Percentiles rank a stretch among this genome's conserved stretches.
Evolutionary conservation across 2,113 vertebrate species (phyloP).

Genomic region (Bungarus multicinctus): DNA sequence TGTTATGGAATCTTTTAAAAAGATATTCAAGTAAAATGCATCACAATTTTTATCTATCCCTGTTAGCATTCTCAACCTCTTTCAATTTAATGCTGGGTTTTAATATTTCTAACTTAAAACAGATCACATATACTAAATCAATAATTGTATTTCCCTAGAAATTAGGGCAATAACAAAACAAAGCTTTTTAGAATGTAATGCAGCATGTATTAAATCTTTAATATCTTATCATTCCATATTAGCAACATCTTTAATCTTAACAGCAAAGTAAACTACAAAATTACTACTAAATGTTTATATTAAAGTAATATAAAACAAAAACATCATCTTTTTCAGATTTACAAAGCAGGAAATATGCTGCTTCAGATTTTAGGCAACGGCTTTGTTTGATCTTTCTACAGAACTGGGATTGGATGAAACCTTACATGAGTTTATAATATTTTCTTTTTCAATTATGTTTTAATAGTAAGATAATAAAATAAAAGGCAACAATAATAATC

Average conservation of each 20-base stretch:
- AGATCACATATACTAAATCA: background rate
- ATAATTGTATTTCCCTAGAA: background rate
- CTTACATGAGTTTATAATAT: background rate
- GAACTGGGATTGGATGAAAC: background rate
- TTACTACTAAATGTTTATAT: background rate
- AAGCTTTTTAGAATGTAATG: slow-evolving; percentile 15
- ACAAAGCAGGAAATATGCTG: background rate
- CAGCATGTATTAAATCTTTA: background rate
- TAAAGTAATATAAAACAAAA: background rate
- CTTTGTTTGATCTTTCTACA: background rate
- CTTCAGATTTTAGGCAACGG: background rate
- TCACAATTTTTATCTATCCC: background rate
- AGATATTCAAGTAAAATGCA: background rate
- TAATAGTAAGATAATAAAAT: background rate
- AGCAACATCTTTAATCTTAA: background rate
- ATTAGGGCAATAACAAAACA: background rate
- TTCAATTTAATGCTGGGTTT: slow-evolving; percentile 1
- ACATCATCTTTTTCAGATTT: background rate
- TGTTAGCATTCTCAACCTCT: background rate
- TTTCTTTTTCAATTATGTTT: background rate
- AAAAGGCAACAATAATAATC: background rate
- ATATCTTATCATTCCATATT: background rate
- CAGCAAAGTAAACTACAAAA: background rate
- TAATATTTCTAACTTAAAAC: background rate
- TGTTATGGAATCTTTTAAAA: background rate